These are phyloP conservation scores for Phrynocephalus versicolor DNA, from an alignment of 2,113 vertebrate species.

Conservation along the genomic window DNA sequence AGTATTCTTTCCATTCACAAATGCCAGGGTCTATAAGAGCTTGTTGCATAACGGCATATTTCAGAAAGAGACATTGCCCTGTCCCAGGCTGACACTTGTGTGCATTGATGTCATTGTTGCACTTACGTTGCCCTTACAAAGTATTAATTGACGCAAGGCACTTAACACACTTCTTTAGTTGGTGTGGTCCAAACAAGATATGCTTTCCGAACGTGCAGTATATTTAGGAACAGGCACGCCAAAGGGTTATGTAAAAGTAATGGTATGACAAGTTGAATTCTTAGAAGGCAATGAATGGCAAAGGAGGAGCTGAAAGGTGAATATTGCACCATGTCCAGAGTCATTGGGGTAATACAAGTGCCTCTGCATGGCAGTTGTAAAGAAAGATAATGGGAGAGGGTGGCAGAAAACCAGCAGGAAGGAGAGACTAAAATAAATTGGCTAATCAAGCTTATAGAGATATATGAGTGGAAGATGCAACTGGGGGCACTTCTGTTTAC, in stretches of 20 bases:
- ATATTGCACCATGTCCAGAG: neutral
- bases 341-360: conserved; percentile 8
- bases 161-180: conserved; percentile 71
- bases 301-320: conserved; percentile 22
- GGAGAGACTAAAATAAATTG: neutral
- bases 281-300: conserved; percentile 32
- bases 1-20: conserved; percentile 36
- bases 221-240: conserved; percentile 48
- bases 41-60: neutral
- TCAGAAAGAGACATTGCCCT: neutral
- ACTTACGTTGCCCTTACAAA: conserved; percentile 60
- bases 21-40: conserved; percentile 30
- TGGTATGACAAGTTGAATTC: conserved; percentile 12
- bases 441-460: neutral
- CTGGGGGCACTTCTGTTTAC: too few species aligned
- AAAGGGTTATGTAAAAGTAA: conserved; percentile 61
- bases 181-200: conserved; percentile 46
- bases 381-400: neutral
- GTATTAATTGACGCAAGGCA: conserved; percentile 58
- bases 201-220: conserved; percentile 63
- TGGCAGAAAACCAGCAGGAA: too few species aligned
- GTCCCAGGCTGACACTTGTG: conserved; percentile 12
- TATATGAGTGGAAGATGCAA: neutral
- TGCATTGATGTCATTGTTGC: conserved; percentile 48
- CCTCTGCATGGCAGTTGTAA: conserved; percentile 21